Conservation (phyloP, 2,113 vertebrate genomes). For the Amphiprion ocellaris region DNA sequence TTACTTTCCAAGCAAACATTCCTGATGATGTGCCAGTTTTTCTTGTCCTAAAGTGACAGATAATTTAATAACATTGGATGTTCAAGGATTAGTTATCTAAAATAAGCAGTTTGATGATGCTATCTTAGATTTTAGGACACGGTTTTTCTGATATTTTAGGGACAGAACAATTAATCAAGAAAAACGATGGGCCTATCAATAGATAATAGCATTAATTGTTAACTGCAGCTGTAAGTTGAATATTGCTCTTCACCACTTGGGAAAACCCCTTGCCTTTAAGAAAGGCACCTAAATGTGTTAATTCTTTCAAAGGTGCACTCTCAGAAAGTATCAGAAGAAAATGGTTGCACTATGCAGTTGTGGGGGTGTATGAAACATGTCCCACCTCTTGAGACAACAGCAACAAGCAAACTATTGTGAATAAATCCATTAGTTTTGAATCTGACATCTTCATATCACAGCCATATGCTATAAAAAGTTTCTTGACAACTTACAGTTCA, state of each 20-base stretch:
- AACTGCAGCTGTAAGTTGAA: neutral
- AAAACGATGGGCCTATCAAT: neutral
- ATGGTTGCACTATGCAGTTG: neutral
- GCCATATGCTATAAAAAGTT: neutral
- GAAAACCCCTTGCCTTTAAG: neutral
- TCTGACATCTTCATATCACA: neutral
- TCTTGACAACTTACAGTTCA: conserved; percentile 92
- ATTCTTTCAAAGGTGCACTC: neutral
- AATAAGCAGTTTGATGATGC: no score
- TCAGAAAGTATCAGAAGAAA: neutral
- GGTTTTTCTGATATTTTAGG: no score
- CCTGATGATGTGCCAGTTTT: no score
- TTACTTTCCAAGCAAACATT: no score
- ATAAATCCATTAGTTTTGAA: neutral
- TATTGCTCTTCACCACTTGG: neutral
- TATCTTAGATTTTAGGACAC: no score
- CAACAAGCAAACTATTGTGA: neutral
- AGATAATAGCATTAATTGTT: neutral
- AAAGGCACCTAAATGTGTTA: neutral
- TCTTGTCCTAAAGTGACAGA: no score
- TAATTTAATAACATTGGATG: no score
- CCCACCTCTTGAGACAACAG: neutral
- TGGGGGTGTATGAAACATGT: neutral
- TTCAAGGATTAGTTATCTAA: no score
- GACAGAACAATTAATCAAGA: no score